Percentiles rank a stretch among this genome's conserved stretches.
Conservation (phyloP, 2,113 vertebrate species). For the Cichladusa arquata region DNA sequence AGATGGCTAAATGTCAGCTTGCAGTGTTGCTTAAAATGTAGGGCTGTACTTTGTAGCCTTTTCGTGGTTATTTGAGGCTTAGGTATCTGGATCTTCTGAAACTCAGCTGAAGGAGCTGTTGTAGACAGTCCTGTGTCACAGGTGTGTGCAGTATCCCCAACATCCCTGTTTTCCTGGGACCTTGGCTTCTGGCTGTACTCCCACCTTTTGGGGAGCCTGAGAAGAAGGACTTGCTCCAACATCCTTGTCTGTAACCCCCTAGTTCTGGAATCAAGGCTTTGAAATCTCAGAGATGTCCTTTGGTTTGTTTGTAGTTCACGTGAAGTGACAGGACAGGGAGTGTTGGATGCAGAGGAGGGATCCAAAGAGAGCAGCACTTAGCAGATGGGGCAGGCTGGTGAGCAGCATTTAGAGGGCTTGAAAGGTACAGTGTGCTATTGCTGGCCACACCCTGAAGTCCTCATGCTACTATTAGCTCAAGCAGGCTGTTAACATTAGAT, state of each 20-base stretch:
- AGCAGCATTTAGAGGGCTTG: background rate
- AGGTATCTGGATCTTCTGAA: background rate
- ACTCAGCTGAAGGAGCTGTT: background rate
- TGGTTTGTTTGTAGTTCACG: background rate
- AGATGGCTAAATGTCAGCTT: background rate
- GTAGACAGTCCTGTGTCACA: background rate
- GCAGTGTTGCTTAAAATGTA: background rate
- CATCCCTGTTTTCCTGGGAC: background rate
- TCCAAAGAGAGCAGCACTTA: background rate
- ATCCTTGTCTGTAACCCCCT: background rate
- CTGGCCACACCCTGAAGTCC: background rate
- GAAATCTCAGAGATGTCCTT: background rate
- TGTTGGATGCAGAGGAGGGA: background rate
- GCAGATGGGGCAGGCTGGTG: background rate
- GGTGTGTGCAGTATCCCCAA: fast-evolving
- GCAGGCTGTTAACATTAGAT: background rate
- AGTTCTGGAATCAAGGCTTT: background rate
- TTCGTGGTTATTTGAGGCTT: background rate
- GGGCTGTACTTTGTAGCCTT: background rate
- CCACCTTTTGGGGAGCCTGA: background rate
- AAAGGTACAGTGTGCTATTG: background rate
- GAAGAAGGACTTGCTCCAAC: background rate
- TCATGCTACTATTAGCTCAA: background rate
- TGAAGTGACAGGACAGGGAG: background rate
- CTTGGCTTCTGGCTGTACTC: background rate